Base-by-base conservation (phyloP, 2,797 vertebrate species). In the Ptychobarbus kaznakovi region DNA sequence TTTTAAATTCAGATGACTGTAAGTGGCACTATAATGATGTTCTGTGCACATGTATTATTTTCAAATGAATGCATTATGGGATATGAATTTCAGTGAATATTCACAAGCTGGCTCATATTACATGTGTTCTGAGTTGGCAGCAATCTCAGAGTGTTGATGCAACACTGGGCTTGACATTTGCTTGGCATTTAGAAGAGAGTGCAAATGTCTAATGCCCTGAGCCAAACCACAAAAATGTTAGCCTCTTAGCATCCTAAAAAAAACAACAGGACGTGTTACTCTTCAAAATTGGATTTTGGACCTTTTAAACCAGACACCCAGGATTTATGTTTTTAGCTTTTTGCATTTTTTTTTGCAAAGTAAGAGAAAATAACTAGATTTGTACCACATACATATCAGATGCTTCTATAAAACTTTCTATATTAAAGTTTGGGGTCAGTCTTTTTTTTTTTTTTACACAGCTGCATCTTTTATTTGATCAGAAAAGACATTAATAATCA, bases 111-210 rank as follows among this genome's bases (percentile, higher is more conserved):
- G 73, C 70, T 72, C 70, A 72, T 80, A 75, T 74, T 51, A 63
- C 46, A 38, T 87, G 72, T 86, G 77, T 61, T 86, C 74, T 12
- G 69, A 20, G 68, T 70, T 83, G 78, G 79, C 75, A 32, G 80
- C 63, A n/a, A 81, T 70, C 72, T 61, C 76, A 49, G 82, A 81
- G 82, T 86, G 78, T 86, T 66, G 77, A 88, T 88, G 73, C 85
- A 88, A 89, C 78, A 65, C 81, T 65, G 69, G 56, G 72, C 80
- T 76, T 89, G 82, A 82, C 86, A 85, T 85, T 83, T 90, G 88
- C 79, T 86, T 83, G 86, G 49, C 82, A 87, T 84, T 87, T 79
- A 73, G 72, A 85, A 69, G 56, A 42, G 44, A 44, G 61, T 40
- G 77, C 69, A 70, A 73, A 28, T 44, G 63, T 86, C 80, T 72